These are phyloP conservation scores for Natrix natrix DNA, from an alignment of 2,797 vertebrate species.

Conservation along the genomic window DNA sequence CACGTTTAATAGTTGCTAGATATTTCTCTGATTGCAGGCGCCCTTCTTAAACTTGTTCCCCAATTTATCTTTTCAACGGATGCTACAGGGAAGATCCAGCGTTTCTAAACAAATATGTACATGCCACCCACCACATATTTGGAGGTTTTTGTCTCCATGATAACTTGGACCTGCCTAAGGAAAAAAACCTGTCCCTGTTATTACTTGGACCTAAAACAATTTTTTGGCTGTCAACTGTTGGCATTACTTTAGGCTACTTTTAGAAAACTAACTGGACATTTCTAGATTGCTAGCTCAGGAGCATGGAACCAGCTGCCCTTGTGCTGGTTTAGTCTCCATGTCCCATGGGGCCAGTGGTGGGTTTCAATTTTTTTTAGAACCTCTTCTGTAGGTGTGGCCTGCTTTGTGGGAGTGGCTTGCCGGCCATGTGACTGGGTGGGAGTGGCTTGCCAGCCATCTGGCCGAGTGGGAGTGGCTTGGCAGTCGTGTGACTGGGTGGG, in stretches of 20 bases:
- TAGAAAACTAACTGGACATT: neutral
- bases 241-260: neutral
- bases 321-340: neutral
- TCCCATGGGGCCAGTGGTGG: neutral
- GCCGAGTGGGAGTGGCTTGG: too few relatives aligned
- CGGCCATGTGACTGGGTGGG: too few relatives aligned
- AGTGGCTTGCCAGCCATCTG: too few relatives aligned
- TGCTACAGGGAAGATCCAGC: neutral
- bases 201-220: neutral
- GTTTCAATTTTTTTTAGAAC: too few relatives aligned
- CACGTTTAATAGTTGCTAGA: neutral
- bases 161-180: neutral
- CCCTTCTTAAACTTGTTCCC: neutral
- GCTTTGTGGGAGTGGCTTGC: too few relatives aligned
- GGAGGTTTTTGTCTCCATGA: neutral
- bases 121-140: neutral
- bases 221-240: neutral
- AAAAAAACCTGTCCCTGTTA: neutral
- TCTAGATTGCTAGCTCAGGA: neutral
- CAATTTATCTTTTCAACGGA: neutral
- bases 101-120: neutral
- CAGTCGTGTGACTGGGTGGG: too few relatives aligned
- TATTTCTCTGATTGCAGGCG: neutral
- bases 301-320: neutral
- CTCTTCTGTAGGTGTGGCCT: too few relatives aligned